Conservation (phyloP, 2,797 vertebrate genomes). For the Tiaroga cobitis region DNA sequence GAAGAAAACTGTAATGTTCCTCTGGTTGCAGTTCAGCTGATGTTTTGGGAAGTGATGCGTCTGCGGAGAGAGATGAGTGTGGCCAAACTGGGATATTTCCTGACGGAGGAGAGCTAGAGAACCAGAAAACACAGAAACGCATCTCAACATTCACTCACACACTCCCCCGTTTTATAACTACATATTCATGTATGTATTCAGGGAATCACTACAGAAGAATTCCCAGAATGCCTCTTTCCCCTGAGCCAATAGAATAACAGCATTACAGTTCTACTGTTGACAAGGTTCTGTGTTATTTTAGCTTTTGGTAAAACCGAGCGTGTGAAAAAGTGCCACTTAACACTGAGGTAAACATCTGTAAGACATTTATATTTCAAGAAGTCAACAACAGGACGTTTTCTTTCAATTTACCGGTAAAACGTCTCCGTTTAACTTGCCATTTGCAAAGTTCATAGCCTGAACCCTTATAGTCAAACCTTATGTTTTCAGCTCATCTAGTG, state of each 20-base stretch:
- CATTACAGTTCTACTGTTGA: neutral
- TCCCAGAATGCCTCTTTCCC: neutral
- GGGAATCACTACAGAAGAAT: neutral
- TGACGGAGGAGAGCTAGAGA: slow-evolving; percentile 79
- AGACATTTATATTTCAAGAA: neutral
- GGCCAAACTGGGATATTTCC: slow-evolving; percentile 94
- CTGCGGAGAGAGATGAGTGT: slow-evolving; percentile 93
- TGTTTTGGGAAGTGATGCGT: slow-evolving; percentile 96
- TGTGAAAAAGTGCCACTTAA: neutral
- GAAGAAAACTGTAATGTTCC: neutral
- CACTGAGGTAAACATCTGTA: neutral
- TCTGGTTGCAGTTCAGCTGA: slow-evolving; percentile 84
- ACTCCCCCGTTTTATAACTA: neutral
- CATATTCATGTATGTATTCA: neutral
- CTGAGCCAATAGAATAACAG: neutral
- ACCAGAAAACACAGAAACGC: slow-evolving; percentile 10
- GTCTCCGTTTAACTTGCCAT: neutral
- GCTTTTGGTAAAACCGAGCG: neutral
- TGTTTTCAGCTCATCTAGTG: neutral
- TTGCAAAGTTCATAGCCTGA: neutral
- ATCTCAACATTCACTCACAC: neutral
- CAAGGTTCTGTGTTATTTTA: neutral
- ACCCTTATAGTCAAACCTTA: neutral
- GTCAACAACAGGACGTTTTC: neutral
- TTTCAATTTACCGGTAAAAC: neutral